These are phyloP conservation scores for Drosophila conformis DNA, from an alignment of 2,888 invertebrate species.

Conservation along the genomic window DNA sequence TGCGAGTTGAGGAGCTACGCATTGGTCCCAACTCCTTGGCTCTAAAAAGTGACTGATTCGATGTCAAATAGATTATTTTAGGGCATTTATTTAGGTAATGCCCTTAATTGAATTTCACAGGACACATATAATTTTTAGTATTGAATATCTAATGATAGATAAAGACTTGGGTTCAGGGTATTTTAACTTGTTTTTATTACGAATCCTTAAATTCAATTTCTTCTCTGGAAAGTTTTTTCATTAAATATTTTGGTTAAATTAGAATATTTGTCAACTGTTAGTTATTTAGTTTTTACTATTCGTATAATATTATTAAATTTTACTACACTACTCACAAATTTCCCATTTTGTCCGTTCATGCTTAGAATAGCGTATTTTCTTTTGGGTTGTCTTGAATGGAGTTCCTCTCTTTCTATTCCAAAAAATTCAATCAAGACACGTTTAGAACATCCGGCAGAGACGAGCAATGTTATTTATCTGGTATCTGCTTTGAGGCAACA, in stretches of 20 bases:
- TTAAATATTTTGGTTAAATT: not conserved
- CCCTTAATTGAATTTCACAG: too few species aligned
- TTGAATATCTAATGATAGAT: not conserved
- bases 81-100: too few species aligned
- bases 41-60: not conserved
- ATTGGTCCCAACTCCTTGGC: not conserved
- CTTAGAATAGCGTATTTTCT: slow-evolving; percentile 1
- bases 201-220: not conserved
- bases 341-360: slow-evolving; percentile 7
- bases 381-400: not conserved
- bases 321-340: not conserved
- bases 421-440: slow-evolving; percentile 3
- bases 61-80: not conserved
- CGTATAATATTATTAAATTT: not conserved
- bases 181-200: not conserved
- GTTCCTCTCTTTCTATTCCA: not conserved
- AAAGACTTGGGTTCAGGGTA: not conserved
- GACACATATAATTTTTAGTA: not conserved
- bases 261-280: not conserved
- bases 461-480: slow-evolving; percentile 32
- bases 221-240: not conserved
- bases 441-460: slow-evolving; percentile 12
- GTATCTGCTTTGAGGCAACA: slow-evolving; percentile 28
- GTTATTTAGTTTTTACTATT: not conserved
- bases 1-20: not conserved